phyloP scores from a whole-genome alignment of 1,140 invertebrate species.

The Saxidomus purpurata region DNA sequence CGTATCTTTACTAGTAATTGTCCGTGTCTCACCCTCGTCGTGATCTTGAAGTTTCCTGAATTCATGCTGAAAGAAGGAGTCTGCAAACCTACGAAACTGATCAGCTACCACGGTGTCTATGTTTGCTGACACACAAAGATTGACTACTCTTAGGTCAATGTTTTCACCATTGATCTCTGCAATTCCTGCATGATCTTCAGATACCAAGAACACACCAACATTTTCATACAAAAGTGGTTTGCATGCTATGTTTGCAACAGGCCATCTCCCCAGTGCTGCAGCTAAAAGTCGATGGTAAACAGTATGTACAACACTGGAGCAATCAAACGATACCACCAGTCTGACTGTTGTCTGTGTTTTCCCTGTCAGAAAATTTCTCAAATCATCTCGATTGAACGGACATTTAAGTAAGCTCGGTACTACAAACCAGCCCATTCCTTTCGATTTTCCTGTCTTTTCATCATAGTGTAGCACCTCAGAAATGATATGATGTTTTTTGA shows the following conservation, averaged over 20 bases:
- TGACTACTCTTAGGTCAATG: not conserved
- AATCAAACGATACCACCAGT: not conserved
- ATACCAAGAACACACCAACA: not conserved
- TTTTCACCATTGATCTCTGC: not conserved
- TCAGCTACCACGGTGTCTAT: not conserved
- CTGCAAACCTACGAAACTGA: not conserved
- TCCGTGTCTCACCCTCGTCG: too few species aligned
- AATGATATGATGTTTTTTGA: conserved; percentile 47
- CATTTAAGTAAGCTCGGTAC: not conserved
- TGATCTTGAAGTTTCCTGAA: not conserved
- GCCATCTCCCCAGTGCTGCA: not conserved
- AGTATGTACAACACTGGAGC: not conserved
- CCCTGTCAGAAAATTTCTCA: not conserved
- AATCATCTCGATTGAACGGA: not conserved
- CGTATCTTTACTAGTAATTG: too few species aligned
- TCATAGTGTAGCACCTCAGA: not conserved
- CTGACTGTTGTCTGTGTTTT: not conserved
- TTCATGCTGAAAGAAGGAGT: not conserved
- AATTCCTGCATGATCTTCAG: not conserved
- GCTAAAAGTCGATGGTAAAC: not conserved
- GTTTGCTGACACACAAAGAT: not conserved
- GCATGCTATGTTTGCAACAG: not conserved
- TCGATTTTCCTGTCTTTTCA: not conserved
- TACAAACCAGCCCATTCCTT: not conserved
- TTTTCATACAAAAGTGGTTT: not conserved